Evolutionary conservation across 2,888 invertebrate species (phyloP).

Genomic region (Euplexia lucipara): DNA sequence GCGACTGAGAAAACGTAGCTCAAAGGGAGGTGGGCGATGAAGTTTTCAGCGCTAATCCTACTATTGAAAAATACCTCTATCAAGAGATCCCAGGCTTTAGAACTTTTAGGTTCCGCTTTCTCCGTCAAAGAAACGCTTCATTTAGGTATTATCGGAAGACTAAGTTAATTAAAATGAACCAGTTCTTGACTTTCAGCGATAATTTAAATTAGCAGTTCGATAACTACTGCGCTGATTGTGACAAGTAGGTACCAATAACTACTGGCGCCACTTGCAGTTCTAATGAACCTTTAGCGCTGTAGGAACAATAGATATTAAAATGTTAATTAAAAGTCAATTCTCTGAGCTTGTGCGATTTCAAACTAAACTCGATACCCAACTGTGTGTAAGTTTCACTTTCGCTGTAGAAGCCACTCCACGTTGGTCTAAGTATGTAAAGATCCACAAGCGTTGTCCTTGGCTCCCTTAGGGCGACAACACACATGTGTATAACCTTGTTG

Average conservation of each 20-base stretch:
- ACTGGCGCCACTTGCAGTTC: background rate
- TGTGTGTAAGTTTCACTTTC: background rate
- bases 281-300: background rate
- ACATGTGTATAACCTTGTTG: constrained; percentile 40
- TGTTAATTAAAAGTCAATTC: background rate
- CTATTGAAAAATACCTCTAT: constrained; percentile 13
- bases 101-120: background rate
- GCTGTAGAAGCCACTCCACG: background rate
- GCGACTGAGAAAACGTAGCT: background rate
- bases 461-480: constrained; percentile 14
- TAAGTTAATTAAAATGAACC: background rate
- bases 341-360: background rate
- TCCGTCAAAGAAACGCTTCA: background rate
- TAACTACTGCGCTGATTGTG: background rate
- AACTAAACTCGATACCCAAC: background rate
- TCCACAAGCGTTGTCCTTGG: constrained; percentile 34
- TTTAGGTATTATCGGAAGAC: background rate
- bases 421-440: constrained; percentile 1
- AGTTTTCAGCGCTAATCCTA: constrained; percentile 33
- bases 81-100: background rate
- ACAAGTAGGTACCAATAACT: too few species aligned
- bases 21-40: background rate
- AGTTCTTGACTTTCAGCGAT: background rate
- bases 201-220: background rate
- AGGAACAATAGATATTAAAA: background rate